Evolutionary conservation across 2,113 vertebrate species (phyloP).

Genomic region (Cromileptes altivelis): DNA sequence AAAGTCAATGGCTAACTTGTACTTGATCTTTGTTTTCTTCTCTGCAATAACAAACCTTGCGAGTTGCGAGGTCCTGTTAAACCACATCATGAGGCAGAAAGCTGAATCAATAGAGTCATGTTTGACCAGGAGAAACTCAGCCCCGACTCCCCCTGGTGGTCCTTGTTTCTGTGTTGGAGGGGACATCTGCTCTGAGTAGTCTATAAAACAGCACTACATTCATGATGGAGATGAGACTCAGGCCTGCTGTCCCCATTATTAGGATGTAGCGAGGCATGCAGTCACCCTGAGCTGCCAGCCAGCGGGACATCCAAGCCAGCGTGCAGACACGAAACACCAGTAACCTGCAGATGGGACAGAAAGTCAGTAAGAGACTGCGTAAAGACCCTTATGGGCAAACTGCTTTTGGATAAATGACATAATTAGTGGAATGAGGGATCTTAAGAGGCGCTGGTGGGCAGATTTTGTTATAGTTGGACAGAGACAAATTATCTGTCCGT

Average conservation of each 20-base stretch:
- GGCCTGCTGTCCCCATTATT: slow-evolving; percentile 9
- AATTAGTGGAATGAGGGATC: neutral
- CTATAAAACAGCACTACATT: slow-evolving; percentile 33
- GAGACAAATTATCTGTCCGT: neutral
- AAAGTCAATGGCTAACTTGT: neutral
- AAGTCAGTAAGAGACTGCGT: neutral
- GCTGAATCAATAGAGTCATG: neutral
- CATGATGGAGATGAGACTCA: slow-evolving; percentile 39
- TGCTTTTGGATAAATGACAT: no score
- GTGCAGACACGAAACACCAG: slow-evolving; percentile 24
- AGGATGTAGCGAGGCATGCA: neutral
- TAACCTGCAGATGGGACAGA: slow-evolving; percentile 13
- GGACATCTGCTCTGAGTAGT: slow-evolving; percentile 24
- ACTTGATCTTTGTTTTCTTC: neutral
- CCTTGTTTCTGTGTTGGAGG: neutral
- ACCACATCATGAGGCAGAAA: neutral
- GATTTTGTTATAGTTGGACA: neutral
- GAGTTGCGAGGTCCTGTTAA: neutral
- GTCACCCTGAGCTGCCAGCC: slow-evolving; percentile 20
- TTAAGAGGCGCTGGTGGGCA: neutral
- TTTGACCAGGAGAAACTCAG: neutral
- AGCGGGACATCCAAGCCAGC: slow-evolving; percentile 25
- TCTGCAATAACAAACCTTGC: neutral
- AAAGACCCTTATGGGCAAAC: neutral
- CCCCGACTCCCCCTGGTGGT: slow-evolving; percentile 13